A percentile compares a stretch with the other conserved stretches of the same genome.
Conservation (phyloP, 2,888 invertebrate species). For the Pachliopta kotzebuea region DNA sequence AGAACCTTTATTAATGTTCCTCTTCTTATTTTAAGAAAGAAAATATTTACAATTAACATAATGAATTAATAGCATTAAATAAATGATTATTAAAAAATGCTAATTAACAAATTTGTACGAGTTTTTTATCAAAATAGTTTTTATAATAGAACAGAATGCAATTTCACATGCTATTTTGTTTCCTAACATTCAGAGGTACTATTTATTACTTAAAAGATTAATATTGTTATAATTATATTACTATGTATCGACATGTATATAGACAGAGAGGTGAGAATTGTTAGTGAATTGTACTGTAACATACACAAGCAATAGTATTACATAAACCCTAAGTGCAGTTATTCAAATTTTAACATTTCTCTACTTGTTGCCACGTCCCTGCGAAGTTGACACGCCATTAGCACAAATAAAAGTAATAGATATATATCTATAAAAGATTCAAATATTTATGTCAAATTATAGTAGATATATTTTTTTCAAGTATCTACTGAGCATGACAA, state of each 20-base stretch:
- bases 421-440: conserved; percentile 32
- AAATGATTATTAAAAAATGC: conserved; percentile 66
- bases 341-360: conserved; percentile 80
- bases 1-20: conserved; percentile 80
- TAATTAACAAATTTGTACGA: conserved; percentile 78
- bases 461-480: conserved; percentile 51
- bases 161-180: conserved; percentile 76
- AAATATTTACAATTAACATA: conserved; percentile 80
- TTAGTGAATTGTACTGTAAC: conserved; percentile 57
- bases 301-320: conserved; percentile 61
- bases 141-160: conserved; percentile 76
- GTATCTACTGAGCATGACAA: conserved; percentile 64
- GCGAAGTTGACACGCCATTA: conserved; percentile 72
- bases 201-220: conserved; percentile 80
- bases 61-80: conserved; percentile 75
- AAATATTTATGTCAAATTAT: conserved; percentile 39
- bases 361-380: conserved; percentile 67
- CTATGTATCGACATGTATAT: conserved; percentile 79
- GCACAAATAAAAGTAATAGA: conserved; percentile 58
- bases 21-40: conserved; percentile 81
- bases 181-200: conserved; percentile 82
- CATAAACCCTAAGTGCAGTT: conserved; percentile 76
- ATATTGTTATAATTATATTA: conserved; percentile 83
- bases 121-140: conserved; percentile 78
- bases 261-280: conserved; percentile 64